Conservation (phyloP, 2,888 invertebrate genomes). For the Gymnocheta viridis region DNA sequence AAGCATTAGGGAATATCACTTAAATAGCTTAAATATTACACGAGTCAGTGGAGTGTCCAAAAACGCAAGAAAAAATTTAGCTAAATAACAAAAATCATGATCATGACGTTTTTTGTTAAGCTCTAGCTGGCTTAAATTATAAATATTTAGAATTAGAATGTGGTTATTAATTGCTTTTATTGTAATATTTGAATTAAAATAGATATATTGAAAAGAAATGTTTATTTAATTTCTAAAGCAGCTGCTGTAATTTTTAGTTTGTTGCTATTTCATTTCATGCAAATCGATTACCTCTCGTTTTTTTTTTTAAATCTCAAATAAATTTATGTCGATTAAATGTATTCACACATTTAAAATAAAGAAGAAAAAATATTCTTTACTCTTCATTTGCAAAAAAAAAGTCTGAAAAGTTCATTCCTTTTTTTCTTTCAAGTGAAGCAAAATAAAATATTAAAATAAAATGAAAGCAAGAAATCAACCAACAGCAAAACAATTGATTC, state of each 20-base stretch:
- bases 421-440: not conserved
- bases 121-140: too few relatives aligned
- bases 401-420: slow-evolving; percentile 8
- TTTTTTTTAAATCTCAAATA: slow-evolving; percentile 1
- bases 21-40: too few relatives aligned
- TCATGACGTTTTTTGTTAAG: too few relatives aligned
- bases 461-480: slow-evolving; percentile 44
- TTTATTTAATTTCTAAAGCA: not conserved
- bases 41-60: too few relatives aligned
- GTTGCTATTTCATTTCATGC: not conserved
- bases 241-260: not conserved
- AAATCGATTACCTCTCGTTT: not conserved
- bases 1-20: too few relatives aligned
- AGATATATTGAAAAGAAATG: too few relatives aligned
- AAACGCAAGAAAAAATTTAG: too few relatives aligned
- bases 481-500: slow-evolving; percentile 68
- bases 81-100: too few relatives aligned
- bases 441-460: slow-evolving; percentile 57
- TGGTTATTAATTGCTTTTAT: too few relatives aligned
- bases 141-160: too few relatives aligned
- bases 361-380: slow-evolving; percentile 19
- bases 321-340: slow-evolving; percentile 48
- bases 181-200: too few relatives aligned
- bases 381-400: not conserved
- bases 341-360: slow-evolving; percentile 16